Percentiles rank a stretch among this genome's conserved stretches.
Evolutionary conservation across 2,797 vertebrate species (phyloP).

Genomic region (Coluber constrictor): DNA sequence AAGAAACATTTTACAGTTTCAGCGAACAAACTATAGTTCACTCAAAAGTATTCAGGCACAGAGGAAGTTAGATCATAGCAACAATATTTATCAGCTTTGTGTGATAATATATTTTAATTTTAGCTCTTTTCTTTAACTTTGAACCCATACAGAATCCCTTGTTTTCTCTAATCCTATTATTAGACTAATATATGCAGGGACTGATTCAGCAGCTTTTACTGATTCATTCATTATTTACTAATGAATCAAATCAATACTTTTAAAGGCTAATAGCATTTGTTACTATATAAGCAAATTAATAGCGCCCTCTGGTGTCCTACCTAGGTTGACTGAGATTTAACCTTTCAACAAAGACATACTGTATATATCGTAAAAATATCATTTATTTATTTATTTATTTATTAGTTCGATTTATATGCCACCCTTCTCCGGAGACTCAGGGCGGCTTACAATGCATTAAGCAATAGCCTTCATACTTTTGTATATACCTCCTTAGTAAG

Average conservation of each 20-base stretch:
- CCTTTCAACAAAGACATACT: not conserved
- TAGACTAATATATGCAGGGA: not conserved
- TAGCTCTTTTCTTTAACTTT: not conserved
- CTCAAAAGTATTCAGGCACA: not conserved
- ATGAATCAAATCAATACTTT: not conserved
- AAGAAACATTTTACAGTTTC: not conserved
- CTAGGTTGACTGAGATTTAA: not conserved
- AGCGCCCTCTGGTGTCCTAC: not conserved
- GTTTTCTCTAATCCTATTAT: not conserved
- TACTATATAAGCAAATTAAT: not conserved
- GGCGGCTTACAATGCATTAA: too few relatives aligned
- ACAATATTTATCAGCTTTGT: not conserved
- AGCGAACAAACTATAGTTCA: not conserved
- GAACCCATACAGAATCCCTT: not conserved
- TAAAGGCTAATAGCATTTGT: not conserved
- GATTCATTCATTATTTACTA: not conserved
- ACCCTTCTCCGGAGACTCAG: too few relatives aligned
- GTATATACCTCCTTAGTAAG: too few relatives aligned
- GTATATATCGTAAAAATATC: not conserved
- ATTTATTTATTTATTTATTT: too few relatives aligned
- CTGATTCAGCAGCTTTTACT: not conserved
- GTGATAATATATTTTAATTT: not conserved
- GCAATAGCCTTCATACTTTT: too few relatives aligned
- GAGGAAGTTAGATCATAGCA: not conserved
- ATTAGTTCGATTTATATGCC: too few relatives aligned